A percentile compares a stretch with the other conserved stretches of the same genome.
Evolutionary conservation across 30 jellyfish, hydroid and myxozoan genomes (phyloP).

Genomic region (Turritopsis rubra): DNA sequence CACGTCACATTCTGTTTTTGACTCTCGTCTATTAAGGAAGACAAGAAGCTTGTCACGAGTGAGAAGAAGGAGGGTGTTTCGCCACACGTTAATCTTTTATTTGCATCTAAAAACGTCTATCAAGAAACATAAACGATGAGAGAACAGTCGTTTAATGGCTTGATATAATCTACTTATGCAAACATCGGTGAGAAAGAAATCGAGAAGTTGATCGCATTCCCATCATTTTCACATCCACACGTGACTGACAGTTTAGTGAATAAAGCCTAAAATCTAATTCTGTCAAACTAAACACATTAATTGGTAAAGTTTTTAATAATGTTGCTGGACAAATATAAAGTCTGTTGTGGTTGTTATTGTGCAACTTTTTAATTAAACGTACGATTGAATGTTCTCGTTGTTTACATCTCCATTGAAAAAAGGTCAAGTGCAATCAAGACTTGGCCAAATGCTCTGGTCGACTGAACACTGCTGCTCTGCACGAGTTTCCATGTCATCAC

Average conservation of each 20-base stretch:
- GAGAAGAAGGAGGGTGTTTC: neutral
- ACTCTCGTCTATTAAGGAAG: neutral
- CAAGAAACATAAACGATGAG: neutral
- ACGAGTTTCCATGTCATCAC: too few species aligned
- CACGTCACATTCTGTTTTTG: neutral
- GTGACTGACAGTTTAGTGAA: neutral
- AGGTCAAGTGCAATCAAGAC: too few species aligned
- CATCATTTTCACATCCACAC: neutral
- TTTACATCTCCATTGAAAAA: neutral
- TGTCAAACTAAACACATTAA: neutral
- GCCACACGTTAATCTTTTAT: neutral
- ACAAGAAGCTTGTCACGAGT: neutral
- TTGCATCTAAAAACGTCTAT: neutral
- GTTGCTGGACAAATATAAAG: neutral
- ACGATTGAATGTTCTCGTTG: too few species aligned
- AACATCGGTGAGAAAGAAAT: neutral
- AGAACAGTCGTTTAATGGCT: neutral
- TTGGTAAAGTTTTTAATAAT: neutral
- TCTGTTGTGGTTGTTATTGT: neutral
- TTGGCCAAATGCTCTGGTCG: too few species aligned
- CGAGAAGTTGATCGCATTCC: neutral
- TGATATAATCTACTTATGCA: neutral
- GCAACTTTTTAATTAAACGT: too few species aligned
- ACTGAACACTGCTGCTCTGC: too few species aligned
- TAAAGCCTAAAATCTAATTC: neutral